Conservation (phyloP, 2,888 invertebrate species). For the Netelia inedita region DNA sequence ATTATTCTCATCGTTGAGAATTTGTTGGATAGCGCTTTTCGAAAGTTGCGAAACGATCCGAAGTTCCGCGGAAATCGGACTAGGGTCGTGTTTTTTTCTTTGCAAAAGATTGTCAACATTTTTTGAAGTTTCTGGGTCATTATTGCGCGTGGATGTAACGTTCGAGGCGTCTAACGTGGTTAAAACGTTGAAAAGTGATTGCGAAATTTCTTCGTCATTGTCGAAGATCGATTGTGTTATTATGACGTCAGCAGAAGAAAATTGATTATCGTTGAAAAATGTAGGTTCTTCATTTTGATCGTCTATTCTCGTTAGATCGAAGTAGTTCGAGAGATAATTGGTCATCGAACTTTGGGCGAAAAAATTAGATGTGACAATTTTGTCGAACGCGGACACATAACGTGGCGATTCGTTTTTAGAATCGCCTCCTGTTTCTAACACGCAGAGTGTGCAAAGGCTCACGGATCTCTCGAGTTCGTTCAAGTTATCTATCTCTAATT, state of each 20-base stretch:
- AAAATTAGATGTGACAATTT: too few species aligned
- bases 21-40: background rate
- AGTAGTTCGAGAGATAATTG: background rate
- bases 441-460: slow-evolving; percentile 59
- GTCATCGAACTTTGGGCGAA: background rate
- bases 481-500: background rate
- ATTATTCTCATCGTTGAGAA: background rate
- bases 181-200: slow-evolving; percentile 4
- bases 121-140: background rate
- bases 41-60: slow-evolving; percentile 15
- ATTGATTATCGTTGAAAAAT: too few species aligned
- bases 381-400: background rate
- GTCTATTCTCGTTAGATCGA: background rate
- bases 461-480: slow-evolving; percentile 19
- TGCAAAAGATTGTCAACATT: background rate
- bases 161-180: background rate
- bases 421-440: slow-evolving; percentile 6
- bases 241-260: too few species aligned
- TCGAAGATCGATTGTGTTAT: background rate
- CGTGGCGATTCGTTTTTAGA: slow-evolving; percentile 6
- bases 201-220: background rate
- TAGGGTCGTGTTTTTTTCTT: background rate
- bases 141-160: background rate
- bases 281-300: background rate
- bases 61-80: background rate